phyloP scores from a whole-genome alignment of 2,888 invertebrate genomes.

The Drosophila mulleri region DNA sequence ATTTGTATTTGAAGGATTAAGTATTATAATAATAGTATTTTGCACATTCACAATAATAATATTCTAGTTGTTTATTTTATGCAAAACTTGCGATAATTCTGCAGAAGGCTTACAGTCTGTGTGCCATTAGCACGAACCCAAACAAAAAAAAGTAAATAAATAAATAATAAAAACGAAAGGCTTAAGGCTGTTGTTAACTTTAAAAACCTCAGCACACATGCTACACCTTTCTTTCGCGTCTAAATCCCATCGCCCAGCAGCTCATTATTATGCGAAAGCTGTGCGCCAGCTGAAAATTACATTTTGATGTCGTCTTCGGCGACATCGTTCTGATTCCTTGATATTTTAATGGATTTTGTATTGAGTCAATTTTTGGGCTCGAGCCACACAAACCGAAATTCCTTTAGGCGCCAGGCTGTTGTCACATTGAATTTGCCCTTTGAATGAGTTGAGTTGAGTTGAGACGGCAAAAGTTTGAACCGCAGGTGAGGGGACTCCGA shows the following conservation, averaged over 20 bases:
- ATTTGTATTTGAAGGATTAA: not conserved
- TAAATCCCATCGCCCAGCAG: slow-evolving; percentile 10
- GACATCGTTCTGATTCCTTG: slow-evolving; percentile 70
- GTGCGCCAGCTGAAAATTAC: slow-evolving; percentile 69
- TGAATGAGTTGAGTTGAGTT: slow-evolving; percentile 47
- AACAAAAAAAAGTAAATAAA: not conserved
- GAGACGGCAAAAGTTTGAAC: slow-evolving; percentile 32
- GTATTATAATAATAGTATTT: not conserved
- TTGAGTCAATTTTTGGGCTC: slow-evolving; percentile 62
- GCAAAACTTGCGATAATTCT: not conserved
- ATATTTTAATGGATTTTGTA: slow-evolving; percentile 77
- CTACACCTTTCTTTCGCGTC: not conserved
- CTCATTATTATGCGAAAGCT: slow-evolving; percentile 75
- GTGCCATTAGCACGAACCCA: not conserved
- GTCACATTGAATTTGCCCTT: slow-evolving; percentile 71
- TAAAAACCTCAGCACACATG: slow-evolving; percentile 33
- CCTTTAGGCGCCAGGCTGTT: slow-evolving; percentile 51
- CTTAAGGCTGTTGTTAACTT: slow-evolving; percentile 30
- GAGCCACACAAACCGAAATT: slow-evolving; percentile 23
- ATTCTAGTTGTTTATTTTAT: not conserved
- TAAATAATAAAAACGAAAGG: slow-evolving; percentile 33
- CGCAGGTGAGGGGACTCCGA: slow-evolving; percentile 38
- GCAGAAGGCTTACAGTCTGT: not conserved
- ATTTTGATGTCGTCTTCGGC: slow-evolving; percentile 71
- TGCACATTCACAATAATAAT: not conserved